Conservation (phyloP, 2,888 invertebrate species). For the Psylliodes chrysocephalus region DNA sequence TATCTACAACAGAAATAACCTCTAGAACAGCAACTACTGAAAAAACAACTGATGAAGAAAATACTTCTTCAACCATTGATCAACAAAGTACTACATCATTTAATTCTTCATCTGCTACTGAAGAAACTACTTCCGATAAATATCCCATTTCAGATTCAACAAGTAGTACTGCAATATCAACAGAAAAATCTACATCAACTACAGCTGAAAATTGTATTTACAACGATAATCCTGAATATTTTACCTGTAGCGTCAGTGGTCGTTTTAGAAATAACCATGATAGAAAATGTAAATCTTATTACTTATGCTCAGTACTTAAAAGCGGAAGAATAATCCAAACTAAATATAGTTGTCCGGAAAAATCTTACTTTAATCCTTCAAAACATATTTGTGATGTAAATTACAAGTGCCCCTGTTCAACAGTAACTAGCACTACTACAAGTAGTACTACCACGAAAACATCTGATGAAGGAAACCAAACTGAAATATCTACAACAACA, state of each 20-base stretch:
- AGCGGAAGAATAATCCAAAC: constrained; percentile 55
- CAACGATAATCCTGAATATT: constrained; percentile 25
- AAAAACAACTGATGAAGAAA: neutral
- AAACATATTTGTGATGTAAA: constrained; percentile 49
- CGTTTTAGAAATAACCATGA: constrained; percentile 63
- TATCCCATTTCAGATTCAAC: too few species aligned
- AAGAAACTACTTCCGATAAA: too few species aligned
- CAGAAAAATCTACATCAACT: neutral
- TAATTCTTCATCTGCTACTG: constrained; percentile 1
- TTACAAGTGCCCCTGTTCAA: constrained; percentile 59
- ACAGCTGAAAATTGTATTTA: constrained; percentile 1
- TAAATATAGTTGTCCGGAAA: constrained; percentile 42
- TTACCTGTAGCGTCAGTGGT: constrained; percentile 57
- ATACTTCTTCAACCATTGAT: neutral
- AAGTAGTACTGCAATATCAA: neutral
- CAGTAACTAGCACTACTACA: neutral
- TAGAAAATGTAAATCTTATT: constrained; percentile 48
- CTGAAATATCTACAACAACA: neutral
- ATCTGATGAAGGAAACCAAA: neutral
- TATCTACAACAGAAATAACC: neutral
- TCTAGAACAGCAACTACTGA: neutral
- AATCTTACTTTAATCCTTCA: constrained; percentile 46
- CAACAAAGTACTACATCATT: too few species aligned
- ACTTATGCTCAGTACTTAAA: constrained; percentile 42
- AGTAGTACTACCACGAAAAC: neutral